Percentiles rank a stretch among this genome's conserved stretches.
These are phyloP conservation scores for Drosophila pegasa DNA, from an alignment of 2,888 invertebrate genomes.

Conservation along the genomic window DNA sequence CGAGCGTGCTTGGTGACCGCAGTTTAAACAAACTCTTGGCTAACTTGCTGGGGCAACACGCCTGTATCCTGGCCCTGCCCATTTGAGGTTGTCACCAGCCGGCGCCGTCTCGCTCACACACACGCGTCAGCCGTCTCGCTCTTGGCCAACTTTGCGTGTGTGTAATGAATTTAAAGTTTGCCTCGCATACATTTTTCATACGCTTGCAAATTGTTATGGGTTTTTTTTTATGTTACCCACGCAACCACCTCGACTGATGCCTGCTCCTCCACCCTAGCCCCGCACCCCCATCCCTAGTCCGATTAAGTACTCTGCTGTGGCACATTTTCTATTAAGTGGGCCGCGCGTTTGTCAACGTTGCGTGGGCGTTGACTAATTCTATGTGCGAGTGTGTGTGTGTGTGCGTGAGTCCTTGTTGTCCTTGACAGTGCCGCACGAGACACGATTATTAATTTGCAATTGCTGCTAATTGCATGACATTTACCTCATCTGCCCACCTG, in stretches of 20 bases:
- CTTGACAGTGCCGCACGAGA: slow-evolving; percentile 64
- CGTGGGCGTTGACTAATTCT: slow-evolving; percentile 41
- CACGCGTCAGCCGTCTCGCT: slow-evolving; percentile 9
- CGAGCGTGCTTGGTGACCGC: slow-evolving; percentile 63
- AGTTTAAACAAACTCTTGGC: slow-evolving; percentile 73
- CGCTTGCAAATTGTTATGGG: slow-evolving; percentile 77
- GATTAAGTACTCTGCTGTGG: slow-evolving; percentile 16
- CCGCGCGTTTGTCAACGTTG: slow-evolving; percentile 52
- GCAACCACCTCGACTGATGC: slow-evolving; percentile 23
- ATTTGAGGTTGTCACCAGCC: slow-evolving; percentile 65
- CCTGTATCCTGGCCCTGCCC: slow-evolving; percentile 36
- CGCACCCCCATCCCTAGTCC: neutral
- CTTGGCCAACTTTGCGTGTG: slow-evolving; percentile 67
- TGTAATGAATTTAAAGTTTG: slow-evolving; percentile 80
- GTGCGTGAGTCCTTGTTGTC: slow-evolving; percentile 56
- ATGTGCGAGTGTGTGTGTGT: slow-evolving; percentile 31
- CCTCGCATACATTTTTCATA: slow-evolving; percentile 77
- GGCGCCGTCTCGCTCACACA: slow-evolving; percentile 17
- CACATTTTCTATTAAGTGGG: slow-evolving; percentile 73
- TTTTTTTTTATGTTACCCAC: slow-evolving; percentile 36
- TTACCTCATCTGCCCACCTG: slow-evolving; percentile 19
- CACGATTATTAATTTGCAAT: slow-evolving; percentile 79
- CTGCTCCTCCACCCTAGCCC: neutral
- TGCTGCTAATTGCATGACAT: slow-evolving; percentile 74
- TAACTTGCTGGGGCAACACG: slow-evolving; percentile 27